A percentile compares a stretch with the other conserved stretches of the same genome.
These are phyloP conservation scores for Chrysolina oricalcia DNA, from an alignment of 2,888 invertebrate species.

Conservation along the genomic window DNA sequence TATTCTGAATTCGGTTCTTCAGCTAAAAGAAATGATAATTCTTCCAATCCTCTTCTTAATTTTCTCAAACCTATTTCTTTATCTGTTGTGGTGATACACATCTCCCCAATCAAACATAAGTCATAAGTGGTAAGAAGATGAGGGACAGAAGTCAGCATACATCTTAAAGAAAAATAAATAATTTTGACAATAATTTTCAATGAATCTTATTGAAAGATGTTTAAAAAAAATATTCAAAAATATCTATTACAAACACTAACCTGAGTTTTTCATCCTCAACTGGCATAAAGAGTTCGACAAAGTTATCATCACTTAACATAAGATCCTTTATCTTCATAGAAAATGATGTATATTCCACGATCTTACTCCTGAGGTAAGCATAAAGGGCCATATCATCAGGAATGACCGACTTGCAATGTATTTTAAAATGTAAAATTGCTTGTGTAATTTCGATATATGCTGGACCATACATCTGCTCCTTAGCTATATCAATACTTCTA, in stretches of 20 bases:
- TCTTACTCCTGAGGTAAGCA: conserved; percentile 29
- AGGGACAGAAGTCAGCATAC: conserved; percentile 40
- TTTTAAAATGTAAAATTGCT: conserved; percentile 42
- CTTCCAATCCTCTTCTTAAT: conserved; percentile 32
- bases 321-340: conserved; percentile 32
- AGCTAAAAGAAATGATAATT: conserved; percentile 26
- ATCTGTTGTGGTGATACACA: conserved; percentile 26
- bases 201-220: not conserved
- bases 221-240: not conserved
- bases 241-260: conserved; percentile 19
- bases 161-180: conserved; percentile 31
- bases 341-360: conserved; percentile 27
- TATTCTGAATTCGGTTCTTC: conserved; percentile 35
- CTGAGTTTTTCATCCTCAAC: conserved; percentile 36
- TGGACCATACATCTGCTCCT: conserved; percentile 27
- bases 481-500: conserved; percentile 25
- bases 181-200: not conserved
- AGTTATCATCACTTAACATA: conserved; percentile 20
- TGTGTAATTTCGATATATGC: conserved; percentile 40
- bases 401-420: conserved; percentile 32
- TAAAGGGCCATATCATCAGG: conserved; percentile 30
- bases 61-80: conserved; percentile 17
- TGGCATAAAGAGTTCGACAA: conserved; percentile 20
- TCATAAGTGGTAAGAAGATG: conserved; percentile 38
- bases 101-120: conserved; percentile 42